Evolutionary conservation across 1,140 invertebrate species (phyloP).

Genomic region (Thaumatotibia leucotreta): DNA sequence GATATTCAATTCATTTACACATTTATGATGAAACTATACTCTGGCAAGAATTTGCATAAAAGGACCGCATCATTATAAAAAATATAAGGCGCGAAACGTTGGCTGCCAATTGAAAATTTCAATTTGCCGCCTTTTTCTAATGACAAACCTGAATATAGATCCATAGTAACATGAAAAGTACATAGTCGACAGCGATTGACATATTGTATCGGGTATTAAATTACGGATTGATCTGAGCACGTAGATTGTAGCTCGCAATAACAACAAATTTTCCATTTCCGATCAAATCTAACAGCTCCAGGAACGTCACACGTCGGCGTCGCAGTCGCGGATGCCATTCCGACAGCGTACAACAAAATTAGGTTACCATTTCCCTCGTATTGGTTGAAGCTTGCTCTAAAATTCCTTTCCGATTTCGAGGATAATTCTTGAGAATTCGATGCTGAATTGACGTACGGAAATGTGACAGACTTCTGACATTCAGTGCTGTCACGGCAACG

Average conservation of each 20-base stretch:
- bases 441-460: constrained; percentile 42
- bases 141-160: too few relatives aligned
- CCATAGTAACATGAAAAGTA: too few relatives aligned
- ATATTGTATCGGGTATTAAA: neutral
- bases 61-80: too few relatives aligned
- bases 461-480: constrained; percentile 31
- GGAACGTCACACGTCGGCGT: constrained; percentile 31
- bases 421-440: constrained; percentile 57
- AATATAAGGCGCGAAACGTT: too few relatives aligned
- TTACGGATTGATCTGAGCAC: constrained; percentile 40
- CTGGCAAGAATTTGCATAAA: too few relatives aligned
- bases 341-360: constrained; percentile 55
- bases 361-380: constrained; percentile 49
- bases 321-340: constrained; percentile 26
- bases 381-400: constrained; percentile 43
- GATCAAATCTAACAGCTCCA: constrained; percentile 55
- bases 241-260: constrained; percentile 45
- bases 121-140: too few relatives aligned
- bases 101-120: too few relatives aligned
- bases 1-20: too few relatives aligned
- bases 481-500: neutral
- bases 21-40: too few relatives aligned
- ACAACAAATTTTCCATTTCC: constrained; percentile 59
- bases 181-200: neutral
- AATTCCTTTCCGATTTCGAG: constrained; percentile 53